phyloP scores from a whole-genome alignment of 2,888 invertebrate species.

The Lochmaea capreae region DNA sequence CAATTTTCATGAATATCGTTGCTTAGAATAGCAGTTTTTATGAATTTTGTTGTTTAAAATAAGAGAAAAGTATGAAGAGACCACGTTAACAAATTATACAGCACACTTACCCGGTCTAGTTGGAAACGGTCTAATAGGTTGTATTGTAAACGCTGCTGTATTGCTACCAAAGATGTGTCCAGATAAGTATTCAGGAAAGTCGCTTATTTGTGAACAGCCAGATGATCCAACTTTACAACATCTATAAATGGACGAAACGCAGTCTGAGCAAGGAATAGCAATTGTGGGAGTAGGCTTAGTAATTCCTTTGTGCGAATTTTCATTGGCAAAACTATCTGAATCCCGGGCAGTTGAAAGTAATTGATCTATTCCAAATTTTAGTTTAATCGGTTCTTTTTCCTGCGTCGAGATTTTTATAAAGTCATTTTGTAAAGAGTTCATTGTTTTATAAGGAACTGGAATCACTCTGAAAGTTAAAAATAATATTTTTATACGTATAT shows the following conservation, averaged over 20 bases:
- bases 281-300: slow-evolving; percentile 59
- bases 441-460: not conserved
- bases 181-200: slow-evolving; percentile 37
- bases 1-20: too few relatives aligned
- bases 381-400: slow-evolving; percentile 47
- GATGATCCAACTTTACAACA: slow-evolving; percentile 67
- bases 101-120: slow-evolving; percentile 62
- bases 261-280: slow-evolving; percentile 72
- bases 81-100: too few relatives aligned
- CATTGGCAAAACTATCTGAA: slow-evolving; percentile 8
- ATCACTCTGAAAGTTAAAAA: not conserved
- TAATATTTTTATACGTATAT: too few relatives aligned
- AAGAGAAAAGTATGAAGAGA: too few relatives aligned
- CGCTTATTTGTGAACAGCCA: slow-evolving; percentile 43
- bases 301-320: slow-evolving; percentile 24
- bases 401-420: slow-evolving; percentile 27
- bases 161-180: slow-evolving; percentile 42
- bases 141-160: slow-evolving; percentile 55
- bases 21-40: too few relatives aligned
- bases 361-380: slow-evolving; percentile 80
- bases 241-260: slow-evolving; percentile 74
- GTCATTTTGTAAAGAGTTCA: slow-evolving; percentile 22
- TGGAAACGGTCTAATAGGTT: slow-evolving; percentile 63
- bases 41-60: too few relatives aligned
- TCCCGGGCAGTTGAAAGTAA: slow-evolving; percentile 67